Evolutionary conservation across 2,888 invertebrate species (phyloP).

Genomic region (Oscheius sp.): DNA sequence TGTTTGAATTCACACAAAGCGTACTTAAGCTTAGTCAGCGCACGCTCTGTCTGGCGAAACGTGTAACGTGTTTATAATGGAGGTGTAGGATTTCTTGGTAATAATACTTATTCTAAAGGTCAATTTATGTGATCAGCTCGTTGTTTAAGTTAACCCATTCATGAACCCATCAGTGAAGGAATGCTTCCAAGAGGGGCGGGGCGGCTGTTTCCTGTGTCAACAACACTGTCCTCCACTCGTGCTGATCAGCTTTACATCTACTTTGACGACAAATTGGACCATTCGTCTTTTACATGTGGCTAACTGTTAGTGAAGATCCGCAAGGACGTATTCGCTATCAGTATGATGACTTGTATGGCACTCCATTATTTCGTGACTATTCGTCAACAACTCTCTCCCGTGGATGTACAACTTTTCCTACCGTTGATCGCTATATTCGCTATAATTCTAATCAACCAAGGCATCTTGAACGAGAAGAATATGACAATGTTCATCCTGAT

Average conservation of each 20-base stretch:
- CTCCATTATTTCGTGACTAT: slow-evolving; percentile 18
- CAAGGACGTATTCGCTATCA: slow-evolving; percentile 50
- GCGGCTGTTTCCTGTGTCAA: slow-evolving; percentile 23
- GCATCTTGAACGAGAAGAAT: slow-evolving; percentile 35
- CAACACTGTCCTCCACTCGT: slow-evolving; percentile 18
- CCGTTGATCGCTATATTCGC: not conserved
- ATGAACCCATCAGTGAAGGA: too few species aligned
- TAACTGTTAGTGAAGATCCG: slow-evolving; percentile 56
- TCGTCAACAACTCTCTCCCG: slow-evolving; percentile 17
- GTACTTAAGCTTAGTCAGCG: too few species aligned
- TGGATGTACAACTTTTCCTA: slow-evolving; percentile 45
- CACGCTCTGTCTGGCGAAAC: too few species aligned
- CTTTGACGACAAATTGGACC: slow-evolving; percentile 8
- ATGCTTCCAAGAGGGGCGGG: slow-evolving; percentile 23
- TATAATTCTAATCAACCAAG: not conserved
- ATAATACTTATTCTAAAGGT: too few species aligned
- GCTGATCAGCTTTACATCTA: slow-evolving; percentile 29
- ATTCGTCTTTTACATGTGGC: slow-evolving; percentile 43
- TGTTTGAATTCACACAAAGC: too few species aligned
- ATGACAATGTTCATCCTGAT: slow-evolving; percentile 47
- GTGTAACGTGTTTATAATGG: too few species aligned
- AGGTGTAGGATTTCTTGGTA: too few species aligned
- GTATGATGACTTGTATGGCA: slow-evolving; percentile 35
- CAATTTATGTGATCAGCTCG: too few species aligned
- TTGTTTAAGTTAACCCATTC: too few species aligned